Base-by-base conservation (phyloP, 2,888 invertebrate genomes). In the Stegophylla sp. region DNA sequence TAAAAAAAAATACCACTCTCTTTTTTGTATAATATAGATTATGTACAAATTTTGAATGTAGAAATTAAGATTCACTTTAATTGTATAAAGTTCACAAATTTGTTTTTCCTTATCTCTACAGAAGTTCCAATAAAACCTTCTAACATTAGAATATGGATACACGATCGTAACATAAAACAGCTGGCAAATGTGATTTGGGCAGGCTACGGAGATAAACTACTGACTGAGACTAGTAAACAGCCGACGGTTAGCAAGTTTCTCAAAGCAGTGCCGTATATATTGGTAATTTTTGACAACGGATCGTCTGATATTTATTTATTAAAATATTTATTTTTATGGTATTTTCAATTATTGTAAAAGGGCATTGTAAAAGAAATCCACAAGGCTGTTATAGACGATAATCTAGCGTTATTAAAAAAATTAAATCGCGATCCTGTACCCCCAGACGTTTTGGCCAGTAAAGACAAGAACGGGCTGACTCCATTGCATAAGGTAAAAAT, bases 61-160 rank as follows among this genome's bases (percentile, higher is more conserved):
- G n/a, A n/a, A n/a, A n/a, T n/a, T n/a, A n/a, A n/a, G n/a, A n/a
- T n/a, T n/a, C n/a, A n/a, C n/a, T n/a, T n/a, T n/a, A n/a, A n/a
- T n/a, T n/a, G n/a, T n/a, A n/a, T n/a, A n/a, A n/a, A n/a, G n/a
- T n/a, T n/a, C n/a, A n/a, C n/a, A n/a, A n/a, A n/a, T n/a, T n/a
- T n/a, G n/a, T n/a, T n/a, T n/a, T 61, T 73, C 13, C 34, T 69
- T 26, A 51, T 77, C 28, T 5, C 26, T 67, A 3, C 61, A 83
- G 83, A 69, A 13, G 34, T 75, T 86, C 92, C 92, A 85, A 91
- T 94, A 85, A 94, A 92, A 85, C 91, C 93, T 82, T 93, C 96
- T 84, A 96, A 95, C 86, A 96, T 97, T 83, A 89, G 96, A 84
- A 96, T 96, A 88, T 97, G 97, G 97, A 95, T 96, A 85, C 95